Evolutionary conservation across 2,888 invertebrate genomes (phyloP).

Genomic region (Diplolepis rosae): DNA sequence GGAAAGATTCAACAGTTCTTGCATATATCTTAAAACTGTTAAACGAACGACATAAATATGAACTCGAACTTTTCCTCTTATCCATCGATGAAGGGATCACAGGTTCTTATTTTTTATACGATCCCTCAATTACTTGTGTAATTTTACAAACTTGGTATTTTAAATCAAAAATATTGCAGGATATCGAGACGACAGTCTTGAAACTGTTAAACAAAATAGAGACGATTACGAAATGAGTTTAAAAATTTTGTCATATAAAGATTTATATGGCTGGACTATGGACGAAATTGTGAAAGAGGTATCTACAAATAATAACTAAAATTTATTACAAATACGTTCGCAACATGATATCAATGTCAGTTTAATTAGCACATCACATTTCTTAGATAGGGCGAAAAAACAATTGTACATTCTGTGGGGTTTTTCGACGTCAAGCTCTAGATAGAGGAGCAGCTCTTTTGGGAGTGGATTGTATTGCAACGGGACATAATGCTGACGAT

Average conservation of each 20-base stretch:
- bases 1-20: slow-evolving; percentile 98
- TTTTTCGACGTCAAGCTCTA: slow-evolving; percentile 95
- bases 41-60: slow-evolving; percentile 93
- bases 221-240: slow-evolving; percentile 95
- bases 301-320: slow-evolving; percentile 29
- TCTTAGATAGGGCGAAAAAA: slow-evolving; percentile 86
- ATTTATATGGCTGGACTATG: slow-evolving; percentile 99
- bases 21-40: slow-evolving; percentile 94
- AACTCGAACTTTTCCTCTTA: slow-evolving; percentile 89
- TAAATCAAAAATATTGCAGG: slow-evolving; percentile 72
- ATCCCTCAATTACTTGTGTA: not conserved
- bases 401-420: slow-evolving; percentile 97
- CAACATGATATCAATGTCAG: too few relatives aligned
- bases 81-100: slow-evolving; percentile 99
- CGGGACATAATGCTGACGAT: slow-evolving; percentile 98
- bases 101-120: slow-evolving; percentile 69
- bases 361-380: not conserved
- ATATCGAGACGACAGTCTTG: slow-evolving; percentile 95
- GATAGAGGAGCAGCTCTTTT: slow-evolving; percentile 94
- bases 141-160: slow-evolving; percentile 12
- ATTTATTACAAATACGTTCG: too few relatives aligned
- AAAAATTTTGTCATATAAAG: slow-evolving; percentile 96
- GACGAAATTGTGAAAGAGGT: slow-evolving; percentile 95
- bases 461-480: slow-evolving; percentile 94
- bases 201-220: slow-evolving; percentile 96